phyloP scores from a whole-genome alignment of 2,888 invertebrate species.

The Acronicta leporina region DNA sequence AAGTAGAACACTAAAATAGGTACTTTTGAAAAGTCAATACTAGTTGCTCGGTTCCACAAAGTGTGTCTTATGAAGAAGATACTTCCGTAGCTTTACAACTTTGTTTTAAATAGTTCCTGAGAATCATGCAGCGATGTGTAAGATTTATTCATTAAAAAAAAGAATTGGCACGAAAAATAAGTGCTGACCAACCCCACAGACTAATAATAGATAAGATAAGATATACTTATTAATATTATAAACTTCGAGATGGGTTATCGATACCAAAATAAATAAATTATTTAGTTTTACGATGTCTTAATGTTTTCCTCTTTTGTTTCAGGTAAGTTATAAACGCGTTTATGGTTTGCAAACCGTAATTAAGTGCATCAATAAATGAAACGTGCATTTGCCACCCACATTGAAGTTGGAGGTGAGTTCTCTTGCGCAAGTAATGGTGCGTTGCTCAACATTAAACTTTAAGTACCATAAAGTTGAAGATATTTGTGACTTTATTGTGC shows the following conservation, averaged over 20 bases:
- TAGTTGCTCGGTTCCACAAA: no score
- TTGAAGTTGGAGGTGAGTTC: conserved; percentile 22
- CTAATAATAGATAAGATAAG: no score
- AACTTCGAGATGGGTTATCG: conserved; percentile 17
- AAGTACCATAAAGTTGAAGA: background rate
- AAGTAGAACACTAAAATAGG: no score
- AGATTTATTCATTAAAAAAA: no score
- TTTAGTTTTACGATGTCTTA: conserved; percentile 18
- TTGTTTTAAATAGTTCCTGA: no score
- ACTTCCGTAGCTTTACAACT: no score
- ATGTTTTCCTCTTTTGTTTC: conserved; percentile 43
- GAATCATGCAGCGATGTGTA: no score
- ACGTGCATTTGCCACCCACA: conserved; percentile 37
- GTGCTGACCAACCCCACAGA: no score
- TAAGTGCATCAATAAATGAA: conserved; percentile 43
- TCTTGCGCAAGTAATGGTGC: conserved; percentile 17
- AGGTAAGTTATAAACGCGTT: conserved; percentile 36
- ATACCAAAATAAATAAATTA: conserved; percentile 2
- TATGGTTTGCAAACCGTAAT: conserved; percentile 36
- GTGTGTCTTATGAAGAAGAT: no score
- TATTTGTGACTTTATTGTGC: background rate
- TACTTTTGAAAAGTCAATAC: no score
- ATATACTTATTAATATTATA: background rate
- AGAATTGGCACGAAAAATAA: no score
- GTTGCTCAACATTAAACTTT: conserved; percentile 9